Percentiles rank a stretch among this genome's conserved stretches.
phyloP scores from a whole-genome alignment of 2,888 invertebrate genomes.

The Petrolisthes cinctipes region DNA sequence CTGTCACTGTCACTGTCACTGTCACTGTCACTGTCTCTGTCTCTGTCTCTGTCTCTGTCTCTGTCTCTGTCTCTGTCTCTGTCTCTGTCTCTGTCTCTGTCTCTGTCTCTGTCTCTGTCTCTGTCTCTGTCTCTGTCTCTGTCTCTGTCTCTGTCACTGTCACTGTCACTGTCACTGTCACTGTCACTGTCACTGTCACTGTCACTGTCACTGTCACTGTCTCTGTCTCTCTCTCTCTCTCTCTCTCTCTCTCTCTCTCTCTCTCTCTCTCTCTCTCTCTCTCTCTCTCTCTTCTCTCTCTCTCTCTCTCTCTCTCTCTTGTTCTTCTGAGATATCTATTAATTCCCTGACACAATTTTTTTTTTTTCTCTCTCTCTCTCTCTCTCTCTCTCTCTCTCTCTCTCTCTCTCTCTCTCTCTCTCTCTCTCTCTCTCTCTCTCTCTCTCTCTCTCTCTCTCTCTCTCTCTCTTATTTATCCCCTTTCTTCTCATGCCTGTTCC shows the following conservation, averaged over 20 bases:
- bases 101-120: background rate
- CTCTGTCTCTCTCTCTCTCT: conserved; percentile 21
- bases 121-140: background rate
- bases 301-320: too few species aligned
- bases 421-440: conserved; percentile 13
- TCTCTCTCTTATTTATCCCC: conserved; percentile 4
- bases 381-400: background rate
- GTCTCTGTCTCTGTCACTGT: conserved; percentile 5
- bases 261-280: background rate
- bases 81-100: background rate
- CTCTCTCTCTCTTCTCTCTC: conserved; percentile 5
- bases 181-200: conserved; percentile 2
- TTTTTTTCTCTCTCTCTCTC: background rate
- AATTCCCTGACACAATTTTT: background rate
- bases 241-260: conserved; percentile 9
- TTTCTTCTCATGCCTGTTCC: background rate
- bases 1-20: background rate
- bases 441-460: background rate
- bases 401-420: background rate
- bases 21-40: background rate
- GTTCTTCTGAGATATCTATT: background rate
- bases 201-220: background rate
- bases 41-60: background rate
- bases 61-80: background rate
- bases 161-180: background rate